Evolutionary conservation across 2,113 vertebrate species (phyloP).

Genomic region (Rhadina sibilatrix): DNA sequence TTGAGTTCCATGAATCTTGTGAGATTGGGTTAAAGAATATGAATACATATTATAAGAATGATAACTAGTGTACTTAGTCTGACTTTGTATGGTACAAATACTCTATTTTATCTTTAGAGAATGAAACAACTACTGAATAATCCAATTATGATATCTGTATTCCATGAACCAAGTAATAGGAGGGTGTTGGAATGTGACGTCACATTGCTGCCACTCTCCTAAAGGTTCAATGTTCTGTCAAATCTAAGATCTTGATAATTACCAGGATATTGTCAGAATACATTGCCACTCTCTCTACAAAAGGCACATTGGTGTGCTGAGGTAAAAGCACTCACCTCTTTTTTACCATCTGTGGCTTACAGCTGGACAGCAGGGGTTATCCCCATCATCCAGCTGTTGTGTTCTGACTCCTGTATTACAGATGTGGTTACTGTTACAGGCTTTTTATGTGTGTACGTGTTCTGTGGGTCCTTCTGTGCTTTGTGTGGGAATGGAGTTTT

Average conservation of each 20-base stretch:
- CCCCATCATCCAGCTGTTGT: neutral
- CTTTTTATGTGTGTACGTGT: accelerated
- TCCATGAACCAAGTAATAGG: neutral
- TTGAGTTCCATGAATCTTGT: neutral
- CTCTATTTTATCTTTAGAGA: neutral
- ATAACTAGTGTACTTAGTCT: neutral
- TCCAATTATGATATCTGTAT: neutral
- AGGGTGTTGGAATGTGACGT: neutral
- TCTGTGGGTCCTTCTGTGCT: neutral
- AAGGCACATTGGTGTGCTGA: neutral
- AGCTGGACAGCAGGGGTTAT: neutral
- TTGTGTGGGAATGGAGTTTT: neutral
- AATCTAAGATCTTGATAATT: neutral
- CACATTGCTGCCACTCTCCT: neutral
- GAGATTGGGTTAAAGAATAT: neutral
- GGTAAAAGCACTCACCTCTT: neutral
- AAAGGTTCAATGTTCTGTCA: neutral
- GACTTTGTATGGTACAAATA: neutral
- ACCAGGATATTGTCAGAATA: neutral
- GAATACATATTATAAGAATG: neutral
- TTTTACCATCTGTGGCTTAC: neutral
- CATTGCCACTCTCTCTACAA: neutral
- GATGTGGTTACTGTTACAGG: neutral
- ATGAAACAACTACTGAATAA: neutral
- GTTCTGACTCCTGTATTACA: neutral